Base-by-base conservation (phyloP, 1,140 invertebrate genomes). In the Samia ricini region DNA sequence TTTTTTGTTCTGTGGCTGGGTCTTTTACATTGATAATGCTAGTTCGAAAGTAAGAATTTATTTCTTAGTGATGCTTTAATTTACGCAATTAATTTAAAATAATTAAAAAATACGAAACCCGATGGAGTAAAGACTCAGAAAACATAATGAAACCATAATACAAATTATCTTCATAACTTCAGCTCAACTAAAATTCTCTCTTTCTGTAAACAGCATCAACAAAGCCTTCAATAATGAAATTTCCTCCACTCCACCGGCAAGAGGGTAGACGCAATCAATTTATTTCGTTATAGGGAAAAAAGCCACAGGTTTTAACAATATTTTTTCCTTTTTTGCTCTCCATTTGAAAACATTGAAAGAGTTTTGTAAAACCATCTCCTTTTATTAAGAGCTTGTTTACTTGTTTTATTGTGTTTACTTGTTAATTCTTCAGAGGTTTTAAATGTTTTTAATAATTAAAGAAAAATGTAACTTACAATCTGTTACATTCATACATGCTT, bases 141-240 rank as follows among this genome's bases (percentile, higher is more conserved):
- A n/a, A 26, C 3, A 26, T 26, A 26, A 26, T 26, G n/a, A 26
- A 26, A 26, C 10, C 33, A 12, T 10, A 4, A 36, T 57, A 36
- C 24, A 57, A 36, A 57, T 36, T 33, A 33, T 42, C 8, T 57
- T 15, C 33, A 42, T 42, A 42, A 42, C 33, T 42, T 42, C 33
- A 42, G 33, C 33, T 42, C 10, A 42, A 57, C 52, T 22, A n/a
- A 24, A 57, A 29, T 18, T 18, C 29, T 57, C 29, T 57, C 29
- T 57, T 7, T 10, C 22, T 22, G 55, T 23, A 61, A 61, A 68
- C 60, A 68, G 63, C 62, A 62, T 62, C 63, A 63, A 73, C 59
- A 62, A 69, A 67, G 62, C 58, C 61, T 56, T 56, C 63, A 60
- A 58, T 73, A 70, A 73, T 68, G 61, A 61, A 70, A 73, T 73